Evolutionary conservation across 2,888 invertebrate species (phyloP).

Genomic region (Brenthis ino): DNA sequence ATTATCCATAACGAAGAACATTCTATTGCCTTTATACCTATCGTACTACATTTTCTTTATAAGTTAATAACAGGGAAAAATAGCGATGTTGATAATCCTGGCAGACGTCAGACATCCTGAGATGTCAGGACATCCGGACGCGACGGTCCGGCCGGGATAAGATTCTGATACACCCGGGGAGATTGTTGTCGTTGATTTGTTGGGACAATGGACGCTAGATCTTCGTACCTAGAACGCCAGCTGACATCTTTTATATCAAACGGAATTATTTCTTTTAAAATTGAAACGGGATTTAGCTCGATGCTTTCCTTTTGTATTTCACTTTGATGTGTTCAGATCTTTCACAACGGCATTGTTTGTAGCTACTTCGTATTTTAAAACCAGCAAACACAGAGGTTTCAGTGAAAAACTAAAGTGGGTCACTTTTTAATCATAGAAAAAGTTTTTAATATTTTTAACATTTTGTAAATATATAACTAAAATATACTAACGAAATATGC

Average conservation of each 20-base stretch:
- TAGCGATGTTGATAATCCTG: slow-evolving; percentile 65
- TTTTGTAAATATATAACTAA: background rate
- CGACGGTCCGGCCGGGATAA: slow-evolving; percentile 60
- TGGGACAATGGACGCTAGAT: slow-evolving; percentile 61
- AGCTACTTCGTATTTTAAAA: slow-evolving; percentile 2
- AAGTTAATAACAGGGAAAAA: slow-evolving; percentile 59
- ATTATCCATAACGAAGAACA: background rate
- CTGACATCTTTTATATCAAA: slow-evolving; percentile 62
- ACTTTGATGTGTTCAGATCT: slow-evolving; percentile 6
- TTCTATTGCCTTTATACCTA: background rate
- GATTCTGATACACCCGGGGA: slow-evolving; percentile 52
- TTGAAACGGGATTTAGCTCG: slow-evolving; percentile 31
- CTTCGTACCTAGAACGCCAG: slow-evolving; percentile 50
- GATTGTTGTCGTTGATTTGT: slow-evolving; percentile 70
- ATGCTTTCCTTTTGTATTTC: slow-evolving; percentile 28
- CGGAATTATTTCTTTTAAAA: slow-evolving; percentile 42
- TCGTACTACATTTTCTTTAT: slow-evolving; percentile 31
- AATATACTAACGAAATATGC: too few relatives aligned
- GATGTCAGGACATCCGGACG: slow-evolving; percentile 57
- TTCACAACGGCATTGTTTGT: slow-evolving; percentile 2
- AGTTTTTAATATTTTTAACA: background rate
- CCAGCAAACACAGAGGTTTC: background rate
- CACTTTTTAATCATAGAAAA: background rate
- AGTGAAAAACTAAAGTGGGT: background rate
- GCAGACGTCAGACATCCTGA: slow-evolving; percentile 51